phyloP scores from a whole-genome alignment of 2,113 vertebrate species.

The Electrona antarctica region DNA sequence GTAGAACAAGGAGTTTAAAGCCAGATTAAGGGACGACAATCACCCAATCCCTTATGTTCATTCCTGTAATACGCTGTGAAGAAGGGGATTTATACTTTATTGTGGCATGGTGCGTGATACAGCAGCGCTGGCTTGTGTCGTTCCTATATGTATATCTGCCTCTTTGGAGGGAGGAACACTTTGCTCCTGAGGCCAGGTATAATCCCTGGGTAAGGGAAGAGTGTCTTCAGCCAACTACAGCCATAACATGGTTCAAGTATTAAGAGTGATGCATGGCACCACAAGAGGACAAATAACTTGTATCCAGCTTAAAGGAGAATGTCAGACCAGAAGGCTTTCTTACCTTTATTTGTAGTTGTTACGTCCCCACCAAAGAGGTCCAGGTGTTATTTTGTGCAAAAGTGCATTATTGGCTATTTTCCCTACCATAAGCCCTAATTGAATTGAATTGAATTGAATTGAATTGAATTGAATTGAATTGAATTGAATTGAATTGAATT shows the following conservation, averaged over 20 bases:
- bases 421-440: too few relatives aligned
- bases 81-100: conserved; percentile 79
- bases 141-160: conserved; percentile 54
- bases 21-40: conserved; percentile 80
- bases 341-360: too few relatives aligned
- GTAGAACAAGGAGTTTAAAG: conserved; percentile 80
- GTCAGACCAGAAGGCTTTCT: too few relatives aligned
- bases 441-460: too few relatives aligned
- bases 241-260: conserved; percentile 60
- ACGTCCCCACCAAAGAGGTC: too few relatives aligned
- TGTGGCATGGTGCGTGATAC: conserved; percentile 66
- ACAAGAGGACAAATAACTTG: conserved; percentile 54
- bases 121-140: conserved; percentile 55
- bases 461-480: too few relatives aligned
- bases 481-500: too few relatives aligned
- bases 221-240: conserved; percentile 60
- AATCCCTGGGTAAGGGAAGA: conserved; percentile 60
- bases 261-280: conserved; percentile 65
- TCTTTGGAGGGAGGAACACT: conserved; percentile 65
- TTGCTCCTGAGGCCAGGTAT: conserved; percentile 74
- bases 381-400: not conserved
- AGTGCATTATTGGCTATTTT: not conserved
- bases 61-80: conserved; percentile 79
- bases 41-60: conserved; percentile 77
- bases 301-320: conserved; percentile 49